Base-by-base conservation (phyloP, 2,888 invertebrate species). In the Glaucopsyche alexis region DNA sequence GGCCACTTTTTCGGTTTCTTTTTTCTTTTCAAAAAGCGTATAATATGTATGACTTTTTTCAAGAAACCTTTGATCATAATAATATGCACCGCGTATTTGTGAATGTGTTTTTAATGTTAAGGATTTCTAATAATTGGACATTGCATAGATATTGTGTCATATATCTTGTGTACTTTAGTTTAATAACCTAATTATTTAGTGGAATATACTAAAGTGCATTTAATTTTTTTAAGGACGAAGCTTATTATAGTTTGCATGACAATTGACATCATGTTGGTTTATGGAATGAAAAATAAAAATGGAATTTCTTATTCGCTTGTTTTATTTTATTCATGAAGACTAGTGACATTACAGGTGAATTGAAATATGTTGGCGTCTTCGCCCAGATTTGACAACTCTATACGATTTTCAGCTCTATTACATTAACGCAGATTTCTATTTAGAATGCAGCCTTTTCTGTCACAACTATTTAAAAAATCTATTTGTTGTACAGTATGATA, bases 231-330 rank as follows among this genome's bases (percentile, higher is more conserved):
- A 83, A 80, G 81, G 81, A 81, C 80, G 81, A 82, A 83, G 82
- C 80, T 82, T 83, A 84, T 84, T 82, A 80, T 81, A 82, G 85
- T 84, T 87, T 87, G 87, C 87, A 82, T 87, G 86, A 67, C 42
- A 16, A 67, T 67, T 67, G 47, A 85, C 83, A 86, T 86, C 87
- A 88, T 90, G 90, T 87, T 90, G 88, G 90, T 92, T 78, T 81
- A 89, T 89, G 88, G 85, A 89, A 88, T 87, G 88, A 85, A 86
- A 29, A 91, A 89, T 90, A 90, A 91, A 88, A 82, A 75, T 76
- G 73, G 74, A 74, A 72, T 82, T 80, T 84, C 83, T 81, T 84
- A 82, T 80, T 78, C 78, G 77, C 75, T 76, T 78, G 73, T 80
- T 81, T 81, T 77, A 78, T 80, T 79, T 82, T 19, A 69, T 50